Conservation (phyloP, 2,797 vertebrate genomes). For the Chelidonichthys spinosus region DNA sequence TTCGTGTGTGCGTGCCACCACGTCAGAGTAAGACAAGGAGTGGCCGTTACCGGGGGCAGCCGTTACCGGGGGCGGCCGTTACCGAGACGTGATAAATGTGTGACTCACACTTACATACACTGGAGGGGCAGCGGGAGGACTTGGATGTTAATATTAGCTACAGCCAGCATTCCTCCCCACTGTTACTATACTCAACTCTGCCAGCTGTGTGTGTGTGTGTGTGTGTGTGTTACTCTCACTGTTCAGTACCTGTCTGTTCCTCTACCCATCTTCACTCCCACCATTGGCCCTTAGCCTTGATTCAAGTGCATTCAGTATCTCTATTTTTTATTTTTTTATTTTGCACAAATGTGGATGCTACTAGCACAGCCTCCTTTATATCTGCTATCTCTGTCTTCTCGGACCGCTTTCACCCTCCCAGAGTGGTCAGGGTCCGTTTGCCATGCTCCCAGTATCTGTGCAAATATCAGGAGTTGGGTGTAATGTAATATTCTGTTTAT, state of each 20-base stretch:
- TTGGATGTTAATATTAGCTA: slow-evolving; percentile 84
- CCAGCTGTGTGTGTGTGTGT: slow-evolving; percentile 77
- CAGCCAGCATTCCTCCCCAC: slow-evolving; percentile 76
- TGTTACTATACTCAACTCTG: slow-evolving; percentile 82
- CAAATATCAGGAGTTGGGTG: slow-evolving; percentile 59
- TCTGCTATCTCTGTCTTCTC: slow-evolving; percentile 31
- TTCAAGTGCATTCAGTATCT: slow-evolving; percentile 27
- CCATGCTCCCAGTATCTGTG: slow-evolving; percentile 32
- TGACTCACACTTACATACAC: slow-evolving; percentile 73
- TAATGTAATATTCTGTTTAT: slow-evolving; percentile 72
- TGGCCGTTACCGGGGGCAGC: slow-evolving; percentile 58
- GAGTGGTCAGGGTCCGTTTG: slow-evolving; percentile 20
- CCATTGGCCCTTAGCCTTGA: slow-evolving; percentile 6
- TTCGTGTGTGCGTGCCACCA: background rate
- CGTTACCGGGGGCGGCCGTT: slow-evolving; percentile 52
- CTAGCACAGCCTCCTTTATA: slow-evolving; percentile 20
- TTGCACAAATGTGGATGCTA: slow-evolving; percentile 28
- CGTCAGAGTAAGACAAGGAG: slow-evolving; percentile 61
- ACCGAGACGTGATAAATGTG: slow-evolving; percentile 69
- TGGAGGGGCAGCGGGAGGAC: slow-evolving; percentile 61
- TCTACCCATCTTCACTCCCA: slow-evolving; percentile 57
- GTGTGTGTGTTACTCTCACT: slow-evolving; percentile 48
- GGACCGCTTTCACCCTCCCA: slow-evolving; percentile 49
- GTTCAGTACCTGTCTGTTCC: slow-evolving; percentile 71
- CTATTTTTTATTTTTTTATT: slow-evolving; percentile 25